Conservation (phyloP, 2,888 invertebrate genomes). For the Ennomos erosarius region DNA sequence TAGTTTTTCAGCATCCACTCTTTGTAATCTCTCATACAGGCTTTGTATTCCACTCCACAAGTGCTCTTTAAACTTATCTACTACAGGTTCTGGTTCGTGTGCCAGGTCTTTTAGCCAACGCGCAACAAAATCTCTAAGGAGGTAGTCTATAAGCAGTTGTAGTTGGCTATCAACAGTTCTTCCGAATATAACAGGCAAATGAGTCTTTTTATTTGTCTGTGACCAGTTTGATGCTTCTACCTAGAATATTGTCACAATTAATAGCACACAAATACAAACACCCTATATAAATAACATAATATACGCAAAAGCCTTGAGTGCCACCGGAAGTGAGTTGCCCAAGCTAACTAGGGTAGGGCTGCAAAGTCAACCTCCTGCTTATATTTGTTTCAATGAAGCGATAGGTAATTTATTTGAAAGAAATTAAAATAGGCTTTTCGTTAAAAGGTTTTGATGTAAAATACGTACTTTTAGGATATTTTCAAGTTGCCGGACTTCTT, state of each 20-base stretch:
- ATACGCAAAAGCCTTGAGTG: too few species aligned
- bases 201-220: conserved; percentile 72
- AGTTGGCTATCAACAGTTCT: conserved; percentile 93
- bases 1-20: conserved; percentile 92
- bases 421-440: too few species aligned
- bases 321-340: too few species aligned
- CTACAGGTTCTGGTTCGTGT: conserved; percentile 87
- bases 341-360: too few species aligned
- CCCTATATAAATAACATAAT: too few species aligned
- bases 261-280: too few species aligned
- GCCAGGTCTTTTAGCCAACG: conserved; percentile 91
- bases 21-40: conserved; percentile 89
- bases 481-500: conserved; percentile 86
- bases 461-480: conserved; percentile 85
- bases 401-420: too few species aligned
- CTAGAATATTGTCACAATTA: conserved; percentile 44
- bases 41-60: conserved; percentile 92
- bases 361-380: too few species aligned
- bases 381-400: too few species aligned
- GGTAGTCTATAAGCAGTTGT: conserved; percentile 92
- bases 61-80: conserved; percentile 90
- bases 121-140: conserved; percentile 91
- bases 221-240: conserved; percentile 76
- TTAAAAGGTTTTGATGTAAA: background rate
- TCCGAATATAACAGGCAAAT: conserved; percentile 92